Percentiles rank a stretch among this genome's conserved stretches.
These are phyloP conservation scores for Stomatorhinus walkeri DNA, from an alignment of 2,797 vertebrate genomes.

Conservation along the genomic window DNA sequence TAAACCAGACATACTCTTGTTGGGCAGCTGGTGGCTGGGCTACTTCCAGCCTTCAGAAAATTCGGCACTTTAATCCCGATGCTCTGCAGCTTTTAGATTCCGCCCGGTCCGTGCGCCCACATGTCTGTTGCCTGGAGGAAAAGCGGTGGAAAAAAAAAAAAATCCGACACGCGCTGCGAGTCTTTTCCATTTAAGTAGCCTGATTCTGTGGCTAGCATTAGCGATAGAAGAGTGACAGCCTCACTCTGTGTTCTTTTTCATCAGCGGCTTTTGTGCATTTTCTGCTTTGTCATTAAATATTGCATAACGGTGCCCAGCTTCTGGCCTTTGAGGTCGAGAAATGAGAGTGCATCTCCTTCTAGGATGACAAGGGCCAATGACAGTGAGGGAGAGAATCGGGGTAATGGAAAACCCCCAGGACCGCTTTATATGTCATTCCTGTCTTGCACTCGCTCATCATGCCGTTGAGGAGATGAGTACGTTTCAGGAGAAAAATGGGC, in stretches of 20 bases:
- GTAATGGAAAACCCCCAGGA: background rate
- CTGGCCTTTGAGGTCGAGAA: background rate
- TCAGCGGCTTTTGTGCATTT: background rate
- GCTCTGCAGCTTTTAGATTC: background rate
- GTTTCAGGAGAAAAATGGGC: slow-evolving; percentile 4
- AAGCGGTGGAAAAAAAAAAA: too few species aligned
- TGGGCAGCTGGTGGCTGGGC: background rate
- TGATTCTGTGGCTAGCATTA: background rate
- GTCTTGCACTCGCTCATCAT: slow-evolving; percentile 22
- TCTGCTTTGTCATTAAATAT: background rate
- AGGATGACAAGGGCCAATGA: slow-evolving; percentile 1
- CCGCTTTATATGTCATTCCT: background rate
- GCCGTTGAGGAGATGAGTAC: slow-evolving; percentile 12
- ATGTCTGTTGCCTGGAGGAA: slow-evolving; percentile 1
- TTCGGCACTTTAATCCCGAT: background rate
- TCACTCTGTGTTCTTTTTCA: background rate
- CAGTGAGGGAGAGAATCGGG: background rate
- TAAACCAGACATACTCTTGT: background rate
- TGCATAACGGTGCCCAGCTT: background rate
- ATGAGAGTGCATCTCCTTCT: slow-evolving; percentile 11
- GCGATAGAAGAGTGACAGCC: background rate
- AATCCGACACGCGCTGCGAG: background rate
- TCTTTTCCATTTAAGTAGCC: background rate
- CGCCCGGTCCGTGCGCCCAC: background rate
- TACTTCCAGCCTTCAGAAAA: background rate